Evolutionary conservation across 2,113 vertebrate species (phyloP).

Genomic region (Oenanthe melanoleuca): DNA sequence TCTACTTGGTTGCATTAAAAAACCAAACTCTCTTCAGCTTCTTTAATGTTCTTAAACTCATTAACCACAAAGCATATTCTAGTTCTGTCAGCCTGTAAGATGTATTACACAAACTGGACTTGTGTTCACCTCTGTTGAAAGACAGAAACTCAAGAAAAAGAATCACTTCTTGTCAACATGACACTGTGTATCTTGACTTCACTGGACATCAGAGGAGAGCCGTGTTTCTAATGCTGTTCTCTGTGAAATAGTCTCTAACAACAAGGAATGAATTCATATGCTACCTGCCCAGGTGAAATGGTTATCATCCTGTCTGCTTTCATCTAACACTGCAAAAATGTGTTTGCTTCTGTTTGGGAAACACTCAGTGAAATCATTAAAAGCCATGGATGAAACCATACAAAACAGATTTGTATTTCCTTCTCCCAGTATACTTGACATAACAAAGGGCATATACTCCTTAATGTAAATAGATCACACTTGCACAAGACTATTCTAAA

Average conservation of each 20-base stretch:
- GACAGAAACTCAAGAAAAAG: constrained; percentile 8
- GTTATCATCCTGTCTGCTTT: background rate
- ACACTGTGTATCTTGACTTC: background rate
- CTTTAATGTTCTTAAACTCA: constrained; percentile 18
- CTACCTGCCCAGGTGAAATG: background rate
- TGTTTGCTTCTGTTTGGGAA: background rate
- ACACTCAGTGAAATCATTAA: background rate
- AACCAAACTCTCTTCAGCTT: background rate
- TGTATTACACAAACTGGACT: constrained; percentile 11
- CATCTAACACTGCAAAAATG: background rate
- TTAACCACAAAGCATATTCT: constrained; percentile 20
- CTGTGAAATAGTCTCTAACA: background rate
- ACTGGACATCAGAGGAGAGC: background rate
- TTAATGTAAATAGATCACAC: constrained; percentile 52
- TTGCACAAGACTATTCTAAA: constrained; percentile 41
- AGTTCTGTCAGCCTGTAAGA: constrained; percentile 21
- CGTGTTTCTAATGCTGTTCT: background rate
- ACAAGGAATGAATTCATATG: background rate
- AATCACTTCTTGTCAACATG: background rate
- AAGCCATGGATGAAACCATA: constrained; percentile 1
- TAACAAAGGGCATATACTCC: constrained; percentile 3
- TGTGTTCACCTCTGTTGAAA: constrained; percentile 44
- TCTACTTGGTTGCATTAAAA: background rate
- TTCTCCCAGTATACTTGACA: background rate
- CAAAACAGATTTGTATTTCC: constrained; percentile 22